These are phyloP conservation scores for Cisticola juncidis DNA, from an alignment of 2,113 vertebrate species.

Conservation along the genomic window DNA sequence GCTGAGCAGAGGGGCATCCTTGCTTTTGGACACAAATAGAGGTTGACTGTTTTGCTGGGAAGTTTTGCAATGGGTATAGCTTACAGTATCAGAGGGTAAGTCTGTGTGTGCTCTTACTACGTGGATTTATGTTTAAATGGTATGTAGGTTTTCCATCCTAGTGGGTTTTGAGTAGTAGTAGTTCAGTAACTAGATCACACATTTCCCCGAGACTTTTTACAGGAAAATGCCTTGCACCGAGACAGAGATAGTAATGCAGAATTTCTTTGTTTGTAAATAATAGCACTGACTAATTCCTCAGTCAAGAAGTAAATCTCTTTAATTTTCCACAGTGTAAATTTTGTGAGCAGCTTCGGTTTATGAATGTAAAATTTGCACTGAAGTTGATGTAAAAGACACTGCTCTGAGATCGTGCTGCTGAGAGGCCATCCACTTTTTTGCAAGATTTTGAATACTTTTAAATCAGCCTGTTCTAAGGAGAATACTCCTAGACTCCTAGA, in stretches of 20 bases:
- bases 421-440: neutral
- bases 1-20: neutral
- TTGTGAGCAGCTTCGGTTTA: neutral
- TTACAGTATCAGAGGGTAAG: conserved; percentile 82
- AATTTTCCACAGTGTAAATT: neutral
- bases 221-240: neutral
- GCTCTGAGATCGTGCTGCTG: neutral
- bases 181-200: neutral
- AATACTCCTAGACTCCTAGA: neutral
- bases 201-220: neutral
- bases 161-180: neutral
- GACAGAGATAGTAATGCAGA: neutral
- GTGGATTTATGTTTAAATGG: neutral
- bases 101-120: neutral
- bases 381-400: neutral
- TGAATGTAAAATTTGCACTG: neutral
- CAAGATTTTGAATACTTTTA: neutral
- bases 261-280: neutral
- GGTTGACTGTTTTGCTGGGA: neutral
- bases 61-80: conserved; percentile 73
- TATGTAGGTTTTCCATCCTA: neutral
- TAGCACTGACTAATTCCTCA: neutral
- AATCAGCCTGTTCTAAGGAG: neutral
- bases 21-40: neutral
- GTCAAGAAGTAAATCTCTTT: neutral